These are phyloP conservation scores for Himalopsyche tibetana DNA, from an alignment of 2,888 invertebrate genomes.

Conservation along the genomic window DNA sequence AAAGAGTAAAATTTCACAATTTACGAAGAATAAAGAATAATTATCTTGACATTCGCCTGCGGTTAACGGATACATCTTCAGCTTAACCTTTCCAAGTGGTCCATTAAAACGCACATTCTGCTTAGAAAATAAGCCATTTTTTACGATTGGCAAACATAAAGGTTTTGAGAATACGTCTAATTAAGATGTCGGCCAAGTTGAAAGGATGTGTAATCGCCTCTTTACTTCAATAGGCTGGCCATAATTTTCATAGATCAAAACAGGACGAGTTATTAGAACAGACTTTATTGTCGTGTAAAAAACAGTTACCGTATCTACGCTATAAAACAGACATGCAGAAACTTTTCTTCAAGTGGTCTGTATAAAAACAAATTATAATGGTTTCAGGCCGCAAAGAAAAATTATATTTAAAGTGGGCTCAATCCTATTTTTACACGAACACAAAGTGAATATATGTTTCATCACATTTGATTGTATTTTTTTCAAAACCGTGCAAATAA, in stretches of 20 bases:
- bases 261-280: no score
- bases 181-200: conserved; percentile 2
- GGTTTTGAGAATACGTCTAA: background rate
- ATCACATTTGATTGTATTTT: no score
- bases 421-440: no score
- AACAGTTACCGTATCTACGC: no score
- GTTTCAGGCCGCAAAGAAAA: no score
- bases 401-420: no score
- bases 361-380: no score
- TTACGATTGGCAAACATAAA: conserved; percentile 2
- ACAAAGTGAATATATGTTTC: no score
- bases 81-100: background rate
- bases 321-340: no score
- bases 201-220: background rate
- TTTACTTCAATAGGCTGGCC: background rate
- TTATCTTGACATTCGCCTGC: conserved; percentile 12
- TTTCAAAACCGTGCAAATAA: no score
- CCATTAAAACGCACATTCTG: conserved; percentile 21
- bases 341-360: no score
- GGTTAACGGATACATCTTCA: background rate
- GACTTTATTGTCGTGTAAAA: no score
- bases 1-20: conserved; percentile 2
- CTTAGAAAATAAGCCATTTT: background rate
- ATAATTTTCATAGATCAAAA: background rate
- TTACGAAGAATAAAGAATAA: background rate